Base-by-base conservation (phyloP, 2,888 invertebrate species). In the Polylopha cassiicola region DNA sequence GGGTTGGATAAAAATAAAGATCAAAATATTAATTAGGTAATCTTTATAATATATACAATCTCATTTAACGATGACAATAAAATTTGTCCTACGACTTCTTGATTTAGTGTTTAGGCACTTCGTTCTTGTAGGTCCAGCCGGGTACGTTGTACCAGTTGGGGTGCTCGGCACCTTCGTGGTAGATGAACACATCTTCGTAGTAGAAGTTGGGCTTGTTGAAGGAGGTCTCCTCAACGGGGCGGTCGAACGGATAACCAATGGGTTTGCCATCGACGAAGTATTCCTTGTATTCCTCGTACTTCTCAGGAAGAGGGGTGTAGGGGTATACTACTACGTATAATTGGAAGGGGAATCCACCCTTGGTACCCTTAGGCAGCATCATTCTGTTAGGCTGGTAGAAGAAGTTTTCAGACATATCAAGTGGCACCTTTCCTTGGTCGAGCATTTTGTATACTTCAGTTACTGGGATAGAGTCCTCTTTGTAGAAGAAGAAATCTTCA, bases 311-410 rank as follows among this genome's bases (percentile, higher is more conserved):
- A 28, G 79, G 72, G 22, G 74, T 69, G 55, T 77, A 86, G 28
- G 89, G 89, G 52, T 87, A 87, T 10, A 89, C 86, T 30, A 90
- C 84, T 32, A 90, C 88, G 71, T 88, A 90, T 43, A 92, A 58
- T 52, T 89, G 88, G 81, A 88, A 89, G 33, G 88, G 87, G 72
- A 88, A 87, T 33, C 94, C 94, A 47, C 88, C 88, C 18, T 73
- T 75, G 51, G 86, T 89, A 61, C 94, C 94, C 63, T 87, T 91
- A 18, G 94, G 94, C 42, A 94, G 70, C 60, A 93, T 73, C 32
- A 92, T 76, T 48, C 92, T 89, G 44, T 88, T 86, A 2, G 93
- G 93, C 76, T 90, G 87, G 33, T 87, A 87, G 47, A 87, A 89
- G 51, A 88, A 84, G 26, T 81, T 71, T 46, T 86, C 80, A 37